Conservation (phyloP, 2,113 vertebrate species). For the Calidris pugnax region DNA sequence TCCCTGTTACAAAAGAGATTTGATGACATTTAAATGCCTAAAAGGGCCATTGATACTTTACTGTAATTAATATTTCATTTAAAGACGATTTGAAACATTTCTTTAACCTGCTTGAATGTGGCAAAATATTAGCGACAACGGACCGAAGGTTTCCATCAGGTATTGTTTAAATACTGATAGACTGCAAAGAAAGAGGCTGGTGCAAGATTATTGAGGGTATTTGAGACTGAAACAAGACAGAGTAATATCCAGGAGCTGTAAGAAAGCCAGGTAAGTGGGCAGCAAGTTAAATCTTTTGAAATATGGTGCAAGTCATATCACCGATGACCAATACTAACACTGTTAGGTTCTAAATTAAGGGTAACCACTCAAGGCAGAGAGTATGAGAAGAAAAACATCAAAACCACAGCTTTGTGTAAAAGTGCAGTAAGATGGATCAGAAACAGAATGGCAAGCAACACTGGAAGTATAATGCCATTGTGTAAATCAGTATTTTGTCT, state of each 20-base stretch:
- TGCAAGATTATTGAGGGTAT: background rate
- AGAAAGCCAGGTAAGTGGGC: background rate
- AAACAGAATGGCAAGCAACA: background rate
- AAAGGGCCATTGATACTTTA: background rate
- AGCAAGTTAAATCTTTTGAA: background rate
- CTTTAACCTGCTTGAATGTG: background rate
- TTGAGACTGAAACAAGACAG: background rate
- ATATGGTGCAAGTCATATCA: accelerated
- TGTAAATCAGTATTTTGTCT: background rate
- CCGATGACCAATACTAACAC: background rate
- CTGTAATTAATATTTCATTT: background rate
- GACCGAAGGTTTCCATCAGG: background rate
- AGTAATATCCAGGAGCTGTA: background rate
- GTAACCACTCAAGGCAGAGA: background rate
- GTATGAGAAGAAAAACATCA: background rate
- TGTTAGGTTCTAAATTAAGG: background rate
- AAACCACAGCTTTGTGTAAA: background rate
- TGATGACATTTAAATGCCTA: background rate
- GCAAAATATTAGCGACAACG: background rate
- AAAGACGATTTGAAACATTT: background rate
- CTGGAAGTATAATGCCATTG: background rate
- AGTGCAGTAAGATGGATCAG: background rate
- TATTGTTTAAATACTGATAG: background rate
- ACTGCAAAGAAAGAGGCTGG: background rate
- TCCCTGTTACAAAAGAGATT: background rate